Conservation (phyloP, 35 echinoderm and acorn worm species). For the Anneissia japonica region DNA sequence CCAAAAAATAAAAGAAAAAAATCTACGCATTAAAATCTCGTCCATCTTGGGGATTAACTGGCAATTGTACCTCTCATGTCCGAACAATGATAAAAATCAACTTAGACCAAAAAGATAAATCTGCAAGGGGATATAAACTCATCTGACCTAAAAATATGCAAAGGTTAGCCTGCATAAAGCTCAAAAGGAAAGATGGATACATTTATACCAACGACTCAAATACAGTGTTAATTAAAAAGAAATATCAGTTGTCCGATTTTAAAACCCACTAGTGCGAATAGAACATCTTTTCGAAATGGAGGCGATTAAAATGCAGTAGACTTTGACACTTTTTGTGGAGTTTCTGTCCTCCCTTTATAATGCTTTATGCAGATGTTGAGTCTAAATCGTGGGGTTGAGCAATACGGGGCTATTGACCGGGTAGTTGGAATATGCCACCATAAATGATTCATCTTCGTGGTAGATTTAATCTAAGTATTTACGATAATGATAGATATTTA, state of each 20-base stretch:
- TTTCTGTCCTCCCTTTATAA: too few relatives aligned
- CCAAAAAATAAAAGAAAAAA: neutral
- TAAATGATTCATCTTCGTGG: neutral
- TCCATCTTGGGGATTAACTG: neutral
- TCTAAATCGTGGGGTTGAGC: neutral
- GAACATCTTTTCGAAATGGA: too few relatives aligned
- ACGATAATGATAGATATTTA: neutral
- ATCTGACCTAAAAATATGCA: neutral
- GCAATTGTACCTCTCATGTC: constrained; percentile 1
- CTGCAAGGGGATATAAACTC: neutral
- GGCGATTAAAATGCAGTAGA: neutral
- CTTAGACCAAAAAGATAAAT: neutral
- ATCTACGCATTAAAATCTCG: neutral
- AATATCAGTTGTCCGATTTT: too few relatives aligned
- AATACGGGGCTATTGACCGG: neutral
- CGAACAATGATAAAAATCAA: constrained; percentile 2
- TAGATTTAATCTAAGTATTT: neutral
- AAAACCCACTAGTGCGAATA: too few relatives aligned
- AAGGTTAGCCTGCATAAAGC: neutral
- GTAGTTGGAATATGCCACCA: neutral
- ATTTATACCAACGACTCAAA: too few relatives aligned
- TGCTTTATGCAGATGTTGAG: too few relatives aligned
- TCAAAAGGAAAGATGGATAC: neutral
- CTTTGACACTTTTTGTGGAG: too few relatives aligned
- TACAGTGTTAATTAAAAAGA: too few relatives aligned